phyloP scores from a whole-genome alignment of 2,888 invertebrate genomes.

The Hartigia nigra region DNA sequence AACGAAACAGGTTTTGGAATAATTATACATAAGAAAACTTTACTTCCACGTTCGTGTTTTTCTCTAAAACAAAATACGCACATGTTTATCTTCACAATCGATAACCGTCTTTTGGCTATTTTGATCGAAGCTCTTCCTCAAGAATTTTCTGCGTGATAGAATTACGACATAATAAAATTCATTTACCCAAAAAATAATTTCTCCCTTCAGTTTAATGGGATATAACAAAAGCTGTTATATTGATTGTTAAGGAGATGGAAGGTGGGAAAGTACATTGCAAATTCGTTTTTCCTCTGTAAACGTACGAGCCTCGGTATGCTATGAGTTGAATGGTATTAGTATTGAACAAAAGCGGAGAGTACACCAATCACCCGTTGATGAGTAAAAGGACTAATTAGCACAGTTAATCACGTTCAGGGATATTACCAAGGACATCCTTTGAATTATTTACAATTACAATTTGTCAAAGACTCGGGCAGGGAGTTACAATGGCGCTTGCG shows the following conservation, averaged over 20 bases:
- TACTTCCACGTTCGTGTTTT: not conserved
- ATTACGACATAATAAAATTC: not conserved
- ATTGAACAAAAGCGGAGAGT: not conserved
- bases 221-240: not conserved
- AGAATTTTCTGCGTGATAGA: not conserved
- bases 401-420: not conserved
- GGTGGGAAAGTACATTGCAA: not conserved
- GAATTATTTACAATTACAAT: slow-evolving; percentile 5
- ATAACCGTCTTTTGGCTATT: not conserved
- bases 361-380: not conserved
- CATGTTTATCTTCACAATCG: not conserved
- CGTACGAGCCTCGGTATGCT: not conserved
- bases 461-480: not conserved
- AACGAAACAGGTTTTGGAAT: not conserved
- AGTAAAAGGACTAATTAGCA: slow-evolving; percentile 1
- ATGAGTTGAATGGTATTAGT: not conserved
- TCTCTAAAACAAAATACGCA: not conserved
- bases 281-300: not conserved
- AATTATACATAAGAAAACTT: not conserved
- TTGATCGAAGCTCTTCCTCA: not conserved
- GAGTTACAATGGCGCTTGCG: not conserved
- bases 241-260: not conserved
- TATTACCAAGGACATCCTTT: not conserved
- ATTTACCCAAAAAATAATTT: not conserved
- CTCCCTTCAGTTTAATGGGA: not conserved